A percentile compares a stretch with the other conserved stretches of the same genome.
phyloP scores from a whole-genome alignment of 2,888 invertebrate genomes.

The Rhabditoides inermis region DNA sequence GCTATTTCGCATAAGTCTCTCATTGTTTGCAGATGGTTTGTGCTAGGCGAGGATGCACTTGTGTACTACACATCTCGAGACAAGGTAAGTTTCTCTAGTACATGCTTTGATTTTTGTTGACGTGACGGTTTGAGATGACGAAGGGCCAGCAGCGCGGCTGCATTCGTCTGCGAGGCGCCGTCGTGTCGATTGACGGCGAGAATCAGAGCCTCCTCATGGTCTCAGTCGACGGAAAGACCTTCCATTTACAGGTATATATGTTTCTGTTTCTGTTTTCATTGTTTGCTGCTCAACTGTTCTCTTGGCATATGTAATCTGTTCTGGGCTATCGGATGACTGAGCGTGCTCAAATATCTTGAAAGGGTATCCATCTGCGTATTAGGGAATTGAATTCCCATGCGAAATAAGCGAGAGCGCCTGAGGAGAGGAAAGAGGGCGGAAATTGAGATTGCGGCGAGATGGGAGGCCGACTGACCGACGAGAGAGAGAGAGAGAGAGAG shows the following conservation, averaged over 20 bases:
- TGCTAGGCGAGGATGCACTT: constrained; percentile 85
- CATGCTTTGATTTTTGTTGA: background rate
- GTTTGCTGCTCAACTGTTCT: no score
- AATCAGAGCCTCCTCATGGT: constrained; percentile 94
- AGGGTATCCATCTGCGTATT: no score
- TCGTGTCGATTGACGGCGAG: constrained; percentile 96
- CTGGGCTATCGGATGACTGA: no score
- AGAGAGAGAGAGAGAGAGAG: no score
- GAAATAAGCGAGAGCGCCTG: no score
- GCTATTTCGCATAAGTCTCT: background rate
- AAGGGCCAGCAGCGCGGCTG: constrained; percentile 93
- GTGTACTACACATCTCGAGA: constrained; percentile 76
- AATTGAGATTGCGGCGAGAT: no score
- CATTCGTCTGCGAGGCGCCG: constrained; percentile 83
- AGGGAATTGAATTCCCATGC: no score
- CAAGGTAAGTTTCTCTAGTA: constrained; percentile 58
- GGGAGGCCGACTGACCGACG: no score
- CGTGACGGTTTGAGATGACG: constrained; percentile 64
- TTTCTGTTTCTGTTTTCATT: background rate
- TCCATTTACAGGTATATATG: constrained; percentile 77
- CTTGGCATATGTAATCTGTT: no score
- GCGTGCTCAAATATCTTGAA: no score
- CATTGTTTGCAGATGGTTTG: constrained; percentile 69
- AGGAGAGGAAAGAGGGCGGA: no score
- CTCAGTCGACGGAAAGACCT: constrained; percentile 95